Percentiles rank a stretch among this genome's conserved stretches.
Evolutionary conservation across 64 coral and sea anemone genomes (phyloP).

Genomic region (Catalaphyllia jardinei): DNA sequence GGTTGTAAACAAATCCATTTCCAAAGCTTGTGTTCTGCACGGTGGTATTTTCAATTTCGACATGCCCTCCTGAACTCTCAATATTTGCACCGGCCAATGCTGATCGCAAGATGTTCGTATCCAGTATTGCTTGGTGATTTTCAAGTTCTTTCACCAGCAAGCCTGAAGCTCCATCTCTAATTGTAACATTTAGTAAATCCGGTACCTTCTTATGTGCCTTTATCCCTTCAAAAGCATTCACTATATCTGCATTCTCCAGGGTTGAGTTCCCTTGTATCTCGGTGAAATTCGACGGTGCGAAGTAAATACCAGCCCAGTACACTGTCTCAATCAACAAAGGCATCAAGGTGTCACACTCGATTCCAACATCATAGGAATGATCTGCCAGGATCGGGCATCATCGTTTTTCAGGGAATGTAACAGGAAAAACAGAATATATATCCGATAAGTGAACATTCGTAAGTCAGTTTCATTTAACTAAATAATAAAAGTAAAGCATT

Average conservation of each 20-base stretch:
- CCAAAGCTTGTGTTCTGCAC: slow-evolving; percentile 39
- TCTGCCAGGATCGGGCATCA: not conserved
- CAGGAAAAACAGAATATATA: not conserved
- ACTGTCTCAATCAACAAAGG: slow-evolving; percentile 13
- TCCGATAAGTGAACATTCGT: not conserved
- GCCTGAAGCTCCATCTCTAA: too few species aligned
- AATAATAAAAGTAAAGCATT: too few species aligned
- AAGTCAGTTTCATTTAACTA: too few species aligned
- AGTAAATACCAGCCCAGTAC: slow-evolving; percentile 73
- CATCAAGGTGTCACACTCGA: slow-evolving; percentile 59
- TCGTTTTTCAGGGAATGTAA: not conserved
- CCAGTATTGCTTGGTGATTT: too few species aligned
- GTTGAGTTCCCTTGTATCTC: not conserved
- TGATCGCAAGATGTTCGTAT: too few species aligned
- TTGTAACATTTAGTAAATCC: too few species aligned
- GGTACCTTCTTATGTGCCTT: too few species aligned
- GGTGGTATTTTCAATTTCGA: too few species aligned
- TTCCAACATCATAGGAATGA: slow-evolving; percentile 36
- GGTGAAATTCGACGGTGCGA: slow-evolving; percentile 13
- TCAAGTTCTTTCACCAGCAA: too few species aligned
- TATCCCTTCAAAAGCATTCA: slow-evolving; percentile 46
- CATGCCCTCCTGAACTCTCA: too few species aligned
- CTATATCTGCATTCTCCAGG: slow-evolving; percentile 62
- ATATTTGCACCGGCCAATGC: too few species aligned
- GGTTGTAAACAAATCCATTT: slow-evolving; percentile 41